phyloP scores from a whole-genome alignment of 2,113 vertebrate species.

The Drymodes brunneopygia region DNA sequence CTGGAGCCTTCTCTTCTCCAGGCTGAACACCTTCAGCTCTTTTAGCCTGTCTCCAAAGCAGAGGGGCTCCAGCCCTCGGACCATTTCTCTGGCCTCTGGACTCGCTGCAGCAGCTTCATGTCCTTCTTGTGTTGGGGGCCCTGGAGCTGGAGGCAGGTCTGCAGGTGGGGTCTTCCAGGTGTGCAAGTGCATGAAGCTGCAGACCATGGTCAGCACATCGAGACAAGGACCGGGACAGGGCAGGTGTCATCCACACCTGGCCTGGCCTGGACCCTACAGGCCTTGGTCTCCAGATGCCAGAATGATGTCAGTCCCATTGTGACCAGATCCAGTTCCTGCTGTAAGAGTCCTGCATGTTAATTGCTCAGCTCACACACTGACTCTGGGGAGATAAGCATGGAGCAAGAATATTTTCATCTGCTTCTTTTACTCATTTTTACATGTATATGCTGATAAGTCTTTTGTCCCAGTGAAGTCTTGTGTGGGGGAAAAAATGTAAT shows the following conservation, averaged over 20 bases:
- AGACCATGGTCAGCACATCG: not conserved
- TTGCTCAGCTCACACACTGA: accelerated
- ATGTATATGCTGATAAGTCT: not conserved
- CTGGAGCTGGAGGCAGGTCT: not conserved
- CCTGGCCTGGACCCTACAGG: not conserved
- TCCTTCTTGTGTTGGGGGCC: not conserved
- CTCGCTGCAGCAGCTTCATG: not conserved
- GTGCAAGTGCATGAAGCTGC: not conserved
- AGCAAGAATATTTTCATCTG: not conserved
- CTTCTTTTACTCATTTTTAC: not conserved
- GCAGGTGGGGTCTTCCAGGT: not conserved
- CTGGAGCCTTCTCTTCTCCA: not conserved
- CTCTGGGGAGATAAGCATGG: not conserved
- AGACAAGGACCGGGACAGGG: not conserved
- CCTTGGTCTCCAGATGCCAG: not conserved
- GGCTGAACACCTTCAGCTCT: not conserved
- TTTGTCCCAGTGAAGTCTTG: not conserved
- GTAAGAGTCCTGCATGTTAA: not conserved
- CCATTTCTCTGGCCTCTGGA: not conserved
- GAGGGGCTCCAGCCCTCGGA: accelerated
- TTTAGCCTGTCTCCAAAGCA: not conserved
- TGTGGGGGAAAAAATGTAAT: not conserved
- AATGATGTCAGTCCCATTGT: not conserved
- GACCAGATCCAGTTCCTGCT: not conserved
- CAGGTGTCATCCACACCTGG: accelerated